Conservation (phyloP, 1,140 invertebrate genomes). For the Teleopsis dalmanni region DNA sequence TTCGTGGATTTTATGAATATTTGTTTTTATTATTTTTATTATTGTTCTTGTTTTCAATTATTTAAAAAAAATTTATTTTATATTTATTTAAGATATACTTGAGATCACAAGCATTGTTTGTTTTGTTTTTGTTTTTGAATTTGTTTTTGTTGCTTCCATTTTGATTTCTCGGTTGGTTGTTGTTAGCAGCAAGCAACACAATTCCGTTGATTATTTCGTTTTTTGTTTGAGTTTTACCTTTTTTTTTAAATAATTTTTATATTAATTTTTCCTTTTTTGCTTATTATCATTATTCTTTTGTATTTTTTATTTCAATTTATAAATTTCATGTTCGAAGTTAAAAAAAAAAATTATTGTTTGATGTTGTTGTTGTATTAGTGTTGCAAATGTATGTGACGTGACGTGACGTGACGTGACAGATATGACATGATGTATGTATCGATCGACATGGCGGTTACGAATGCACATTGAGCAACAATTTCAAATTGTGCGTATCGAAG, state of each 20-base stretch:
- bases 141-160: constrained; percentile 1
- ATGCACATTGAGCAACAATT: constrained; percentile 49
- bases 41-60: constrained; percentile 6
- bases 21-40: constrained; percentile 7
- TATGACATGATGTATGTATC: background rate
- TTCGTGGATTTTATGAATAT: background rate
- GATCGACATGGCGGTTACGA: constrained; percentile 39
- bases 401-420: constrained; percentile 1
- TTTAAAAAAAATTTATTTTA: background rate
- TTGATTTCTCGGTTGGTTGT: too few relatives aligned
- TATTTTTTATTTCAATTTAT: background rate
- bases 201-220: background rate
- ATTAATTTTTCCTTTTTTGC: constrained; percentile 18
- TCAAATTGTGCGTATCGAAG: constrained; percentile 47
- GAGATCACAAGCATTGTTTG: constrained; percentile 42
- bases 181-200: too few relatives aligned
- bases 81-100: constrained; percentile 36
- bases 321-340: background rate
- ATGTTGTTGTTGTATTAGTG: constrained; percentile 13
- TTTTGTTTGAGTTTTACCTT: constrained; percentile 6
- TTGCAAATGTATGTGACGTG: constrained; percentile 9
- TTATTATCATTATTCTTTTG: background rate
- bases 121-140: constrained; percentile 7
- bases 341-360: constrained; percentile 1
- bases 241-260: constrained; percentile 29